A percentile compares a stretch with the other conserved stretches of the same genome.
Conservation (phyloP, 2,797 vertebrate genomes). For the Myotis planiceps region DNA sequence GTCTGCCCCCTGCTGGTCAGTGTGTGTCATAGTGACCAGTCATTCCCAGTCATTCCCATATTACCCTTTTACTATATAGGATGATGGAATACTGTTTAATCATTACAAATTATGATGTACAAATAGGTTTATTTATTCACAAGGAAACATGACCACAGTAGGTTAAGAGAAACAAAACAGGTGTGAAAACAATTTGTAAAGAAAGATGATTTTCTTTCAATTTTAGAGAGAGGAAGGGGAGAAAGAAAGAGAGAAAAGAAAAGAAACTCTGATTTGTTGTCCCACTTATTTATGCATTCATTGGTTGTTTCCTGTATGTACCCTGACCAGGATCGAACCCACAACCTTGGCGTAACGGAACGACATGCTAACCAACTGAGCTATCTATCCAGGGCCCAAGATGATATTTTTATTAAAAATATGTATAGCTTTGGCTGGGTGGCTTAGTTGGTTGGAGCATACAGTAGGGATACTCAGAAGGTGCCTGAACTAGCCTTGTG, state of each 20-base stretch:
- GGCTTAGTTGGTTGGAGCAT: neutral
- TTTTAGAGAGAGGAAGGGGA: neutral
- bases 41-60: too few species aligned
- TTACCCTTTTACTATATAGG: too few species aligned
- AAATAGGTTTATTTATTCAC: constrained; percentile 8
- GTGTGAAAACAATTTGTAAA: neutral
- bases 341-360: neutral
- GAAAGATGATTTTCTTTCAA: neutral
- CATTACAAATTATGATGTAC: neutral
- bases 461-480: neutral
- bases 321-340: neutral
- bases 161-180: neutral
- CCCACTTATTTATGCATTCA: neutral
- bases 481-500: neutral
- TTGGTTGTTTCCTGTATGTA: neutral
- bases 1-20: too few species aligned
- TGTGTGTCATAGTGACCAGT: too few species aligned
- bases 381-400: neutral
- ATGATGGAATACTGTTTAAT: neutral
- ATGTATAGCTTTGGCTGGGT: neutral
- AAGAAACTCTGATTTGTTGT: neutral
- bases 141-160: neutral
- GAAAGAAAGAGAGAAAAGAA: neutral
- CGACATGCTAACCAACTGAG: neutral
- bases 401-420: neutral